Base-by-base conservation (phyloP, 2,888 invertebrate genomes). In the Aleiodes testaceus region DNA sequence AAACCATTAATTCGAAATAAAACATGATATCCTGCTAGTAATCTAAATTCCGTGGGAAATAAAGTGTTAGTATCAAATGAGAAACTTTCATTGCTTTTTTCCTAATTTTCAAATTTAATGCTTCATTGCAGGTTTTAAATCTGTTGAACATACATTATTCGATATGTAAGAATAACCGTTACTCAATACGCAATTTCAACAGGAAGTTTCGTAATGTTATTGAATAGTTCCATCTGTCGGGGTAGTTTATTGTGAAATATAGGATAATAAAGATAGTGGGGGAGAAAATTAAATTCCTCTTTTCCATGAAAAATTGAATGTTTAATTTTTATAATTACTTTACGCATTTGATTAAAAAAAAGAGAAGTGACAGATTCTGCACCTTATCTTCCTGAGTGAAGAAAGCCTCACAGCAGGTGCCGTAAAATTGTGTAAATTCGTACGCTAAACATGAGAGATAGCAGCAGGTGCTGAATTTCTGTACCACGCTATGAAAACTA, bases 351-450 rank as follows among this genome's bases (percentile, higher is more conserved):
- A n/a, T n/a, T n/a, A 6, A 36, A 9, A 36, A 36, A 36, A 36
- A 6, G 36, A 36, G 36, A 36, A 9, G 65, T 68, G 55, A 14
- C 14, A 20, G 5, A 9, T 18, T 20, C 16, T 72, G 70, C 69
- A n/a, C 67, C 65, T 65, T 52, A 59, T 53, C 72, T 55, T n/a
- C n/a, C 16, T 14, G 22, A n/a, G 53, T 14, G 53, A 50, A 67
- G 52, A 44, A 70, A 50, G 18, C 42, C 64, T 7, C 66, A 42
- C 30, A 36, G 74, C 75, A 75, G 74, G 73, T 77, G 73, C 69
- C 65, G 14, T 59, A 74, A 73, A 72, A 70, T 53, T 59, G 74
- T 75, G 75, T 73, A 75, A 77, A 75, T 74, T 77, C 72, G 68
- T 72, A 71, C 73, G 69, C 71, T 75, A 74, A 76, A 77, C 64